Conservation (phyloP, 2,797 vertebrate genomes). For the Holocentrus rufus region DNA sequence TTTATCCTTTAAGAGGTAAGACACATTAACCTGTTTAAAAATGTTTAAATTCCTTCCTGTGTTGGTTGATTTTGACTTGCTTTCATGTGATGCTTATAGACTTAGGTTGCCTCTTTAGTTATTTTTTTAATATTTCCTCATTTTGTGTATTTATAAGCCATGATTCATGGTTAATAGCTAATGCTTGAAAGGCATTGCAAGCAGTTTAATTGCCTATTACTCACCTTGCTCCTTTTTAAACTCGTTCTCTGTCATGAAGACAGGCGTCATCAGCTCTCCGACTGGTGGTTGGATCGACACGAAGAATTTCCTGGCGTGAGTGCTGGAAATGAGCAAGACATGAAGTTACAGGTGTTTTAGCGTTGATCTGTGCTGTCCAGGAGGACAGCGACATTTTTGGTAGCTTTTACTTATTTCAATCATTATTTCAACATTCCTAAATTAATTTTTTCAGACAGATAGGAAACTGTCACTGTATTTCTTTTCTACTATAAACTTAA, state of each 20-base stretch:
- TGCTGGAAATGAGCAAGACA: constrained; percentile 77
- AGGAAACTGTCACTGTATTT: too few relatives aligned
- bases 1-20: too few relatives aligned
- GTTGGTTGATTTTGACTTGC: background rate
- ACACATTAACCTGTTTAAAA: too few relatives aligned
- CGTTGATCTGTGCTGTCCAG: too few relatives aligned
- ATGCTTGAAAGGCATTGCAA: background rate
- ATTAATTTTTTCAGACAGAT: background rate
- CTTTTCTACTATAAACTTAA: too few relatives aligned
- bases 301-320: constrained; percentile 93
- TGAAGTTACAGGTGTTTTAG: too few relatives aligned
- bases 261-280: constrained; percentile 93
- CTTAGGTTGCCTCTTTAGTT: background rate
- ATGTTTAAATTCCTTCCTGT: background rate
- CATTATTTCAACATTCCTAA: background rate
- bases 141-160: too few relatives aligned
- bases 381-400: background rate
- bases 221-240: constrained; percentile 98
- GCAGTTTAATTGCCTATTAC: constrained; percentile 42
- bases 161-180: too few relatives aligned
- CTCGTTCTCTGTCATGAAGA: constrained; percentile 96
- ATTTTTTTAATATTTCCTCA: background rate
- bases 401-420: background rate
- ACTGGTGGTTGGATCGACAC: constrained; percentile 96
- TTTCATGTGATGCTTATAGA: background rate